Conservation (phyloP, 2,113 vertebrate species). For the Cyanistes caeruleus region DNA sequence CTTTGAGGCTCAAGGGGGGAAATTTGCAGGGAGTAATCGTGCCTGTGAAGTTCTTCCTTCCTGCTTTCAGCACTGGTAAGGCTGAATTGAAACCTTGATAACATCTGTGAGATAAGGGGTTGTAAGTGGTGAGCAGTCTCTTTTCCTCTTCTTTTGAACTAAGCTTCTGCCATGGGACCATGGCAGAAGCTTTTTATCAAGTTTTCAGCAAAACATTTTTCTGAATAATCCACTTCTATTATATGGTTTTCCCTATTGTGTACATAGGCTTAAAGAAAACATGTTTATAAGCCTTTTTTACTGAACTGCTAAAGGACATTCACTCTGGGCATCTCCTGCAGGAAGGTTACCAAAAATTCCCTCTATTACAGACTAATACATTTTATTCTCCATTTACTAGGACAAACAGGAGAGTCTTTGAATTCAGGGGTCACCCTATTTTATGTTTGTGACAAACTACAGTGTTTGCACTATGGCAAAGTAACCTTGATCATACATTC, state of each 20-base stretch:
- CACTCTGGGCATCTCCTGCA: background rate
- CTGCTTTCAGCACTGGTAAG: background rate
- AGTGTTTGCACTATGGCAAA: background rate
- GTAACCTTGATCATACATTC: slow-evolving; percentile 38
- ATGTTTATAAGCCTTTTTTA: slow-evolving; percentile 4
- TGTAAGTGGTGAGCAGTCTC: slow-evolving; percentile 8
- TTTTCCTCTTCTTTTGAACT: slow-evolving; percentile 10
- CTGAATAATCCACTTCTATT: slow-evolving; percentile 35
- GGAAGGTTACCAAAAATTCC: slow-evolving; percentile 53
- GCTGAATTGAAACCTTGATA: background rate
- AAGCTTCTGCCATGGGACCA: slow-evolving; percentile 7
- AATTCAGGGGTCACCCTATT: slow-evolving; percentile 36
- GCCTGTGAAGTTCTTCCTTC: background rate
- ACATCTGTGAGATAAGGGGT: background rate
- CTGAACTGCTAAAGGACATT: slow-evolving; percentile 16
- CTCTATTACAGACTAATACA: background rate
- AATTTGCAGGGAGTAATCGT: background rate
- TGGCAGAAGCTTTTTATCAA: slow-evolving; percentile 33
- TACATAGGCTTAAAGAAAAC: background rate
- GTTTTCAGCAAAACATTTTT: slow-evolving; percentile 37
- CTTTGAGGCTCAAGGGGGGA: background rate
- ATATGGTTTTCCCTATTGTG: slow-evolving; percentile 21
- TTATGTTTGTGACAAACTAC: slow-evolving; percentile 42
- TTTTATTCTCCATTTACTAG: slow-evolving; percentile 55
- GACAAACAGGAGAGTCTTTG: slow-evolving; percentile 36